Percentiles rank a stretch among this genome's conserved stretches.
Conservation (phyloP, 1,140 invertebrate species). For the Leucophenga varia region DNA sequence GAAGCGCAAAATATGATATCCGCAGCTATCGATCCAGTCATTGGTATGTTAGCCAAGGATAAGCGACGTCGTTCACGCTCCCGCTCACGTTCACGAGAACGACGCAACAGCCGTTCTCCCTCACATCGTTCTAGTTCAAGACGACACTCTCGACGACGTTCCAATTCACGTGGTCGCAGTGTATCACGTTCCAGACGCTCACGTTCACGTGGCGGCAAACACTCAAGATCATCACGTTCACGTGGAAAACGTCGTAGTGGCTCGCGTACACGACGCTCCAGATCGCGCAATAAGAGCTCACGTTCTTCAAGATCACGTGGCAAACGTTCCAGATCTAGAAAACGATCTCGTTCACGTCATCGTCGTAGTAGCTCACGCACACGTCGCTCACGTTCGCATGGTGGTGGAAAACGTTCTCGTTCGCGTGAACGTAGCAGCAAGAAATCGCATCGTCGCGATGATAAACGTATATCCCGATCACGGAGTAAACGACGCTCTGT, state of each 20-base stretch:
- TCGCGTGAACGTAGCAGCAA: constrained; percentile 57
- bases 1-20: constrained; percentile 93
- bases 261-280: constrained; percentile 45
- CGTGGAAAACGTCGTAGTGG: constrained; percentile 56
- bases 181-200: constrained; percentile 62
- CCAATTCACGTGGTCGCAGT: constrained; percentile 38
- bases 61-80: constrained; percentile 68
- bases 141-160: constrained; percentile 57
- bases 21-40: constrained; percentile 87
- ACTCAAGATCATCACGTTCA: constrained; percentile 28
- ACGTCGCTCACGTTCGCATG: constrained; percentile 37
- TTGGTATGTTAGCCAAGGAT: constrained; percentile 80
- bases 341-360: constrained; percentile 52
- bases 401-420: constrained; percentile 59
- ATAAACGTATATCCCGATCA: constrained; percentile 42
- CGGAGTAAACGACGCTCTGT: constrained; percentile 48
- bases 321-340: constrained; percentile 56
- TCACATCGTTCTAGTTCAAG: constrained; percentile 63
- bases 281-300: constrained; percentile 26
- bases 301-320: constrained; percentile 58
- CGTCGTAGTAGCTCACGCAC: constrained; percentile 54
- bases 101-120: constrained; percentile 64
- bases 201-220: constrained; percentile 59
- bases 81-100: constrained; percentile 60
- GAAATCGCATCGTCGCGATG: constrained; percentile 45